These are phyloP conservation scores for Micromussa lordhowensis DNA, from an alignment of 92 coral and sea anemone genomes.

Conservation along the genomic window DNA sequence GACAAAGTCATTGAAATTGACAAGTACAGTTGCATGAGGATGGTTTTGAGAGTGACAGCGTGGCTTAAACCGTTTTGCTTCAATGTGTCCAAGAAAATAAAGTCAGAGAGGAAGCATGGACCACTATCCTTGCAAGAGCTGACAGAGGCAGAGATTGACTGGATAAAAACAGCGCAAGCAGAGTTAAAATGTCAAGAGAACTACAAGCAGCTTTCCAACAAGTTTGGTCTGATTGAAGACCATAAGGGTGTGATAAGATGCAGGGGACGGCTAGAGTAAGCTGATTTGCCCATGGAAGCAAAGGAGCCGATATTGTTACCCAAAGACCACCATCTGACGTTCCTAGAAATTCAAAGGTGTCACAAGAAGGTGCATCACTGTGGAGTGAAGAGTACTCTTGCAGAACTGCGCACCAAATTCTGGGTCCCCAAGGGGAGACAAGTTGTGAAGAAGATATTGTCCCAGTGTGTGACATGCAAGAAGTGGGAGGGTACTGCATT, in stretches of 20 bases:
- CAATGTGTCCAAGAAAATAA: conserved; percentile 13
- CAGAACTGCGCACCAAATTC: conserved; percentile 18
- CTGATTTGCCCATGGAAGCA: conserved; percentile 11
- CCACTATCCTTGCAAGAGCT: conserved; percentile 27
- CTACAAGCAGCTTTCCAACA: conserved; percentile 26
- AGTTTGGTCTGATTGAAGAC: conserved; percentile 7
- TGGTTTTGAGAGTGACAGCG: conserved; percentile 56
- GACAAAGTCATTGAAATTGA: conserved; percentile 6
- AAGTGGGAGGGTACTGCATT: not conserved
- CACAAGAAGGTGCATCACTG: conserved; percentile 9
- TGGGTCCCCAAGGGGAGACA: not conserved
- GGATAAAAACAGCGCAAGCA: conserved; percentile 47
- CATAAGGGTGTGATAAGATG: conserved; percentile 22
- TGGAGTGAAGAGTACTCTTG: conserved; percentile 25
- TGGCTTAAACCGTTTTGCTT: conserved; percentile 44
- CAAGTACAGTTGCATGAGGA: not conserved
- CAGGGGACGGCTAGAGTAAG: conserved; percentile 29
- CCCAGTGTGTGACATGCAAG: not conserved
- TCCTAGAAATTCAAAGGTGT: not conserved
- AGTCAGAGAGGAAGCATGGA: conserved; percentile 6
- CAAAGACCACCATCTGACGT: conserved; percentile 26
- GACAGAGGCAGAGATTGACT: conserved; percentile 43
- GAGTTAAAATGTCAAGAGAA: conserved; percentile 34
- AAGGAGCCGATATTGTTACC: conserved; percentile 38
- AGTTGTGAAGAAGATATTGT: not conserved